Evolutionary conservation across 2,888 invertebrate species (phyloP).

Genomic region (Ichneumon xanthorius): DNA sequence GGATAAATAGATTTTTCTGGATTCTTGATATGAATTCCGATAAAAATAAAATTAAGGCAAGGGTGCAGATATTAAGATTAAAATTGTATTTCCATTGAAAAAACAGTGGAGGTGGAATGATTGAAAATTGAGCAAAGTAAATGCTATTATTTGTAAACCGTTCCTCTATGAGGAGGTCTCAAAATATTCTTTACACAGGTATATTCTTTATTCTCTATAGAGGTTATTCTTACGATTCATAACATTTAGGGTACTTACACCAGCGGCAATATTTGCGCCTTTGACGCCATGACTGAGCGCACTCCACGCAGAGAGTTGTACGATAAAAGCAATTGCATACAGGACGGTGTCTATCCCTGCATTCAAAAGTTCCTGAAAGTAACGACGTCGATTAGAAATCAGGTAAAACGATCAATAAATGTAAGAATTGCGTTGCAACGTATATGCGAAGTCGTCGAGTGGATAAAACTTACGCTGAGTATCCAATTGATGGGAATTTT

Average conservation of each 20-base stretch:
- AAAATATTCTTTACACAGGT: too few relatives aligned
- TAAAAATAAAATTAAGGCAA: too few relatives aligned
- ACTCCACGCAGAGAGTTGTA: conserved; percentile 89
- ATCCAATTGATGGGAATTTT: conserved; percentile 93
- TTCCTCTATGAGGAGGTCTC: too few relatives aligned
- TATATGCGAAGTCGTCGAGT: not conserved
- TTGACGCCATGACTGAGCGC: conserved; percentile 71
- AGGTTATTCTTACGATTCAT: not conserved
- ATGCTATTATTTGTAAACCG: too few relatives aligned
- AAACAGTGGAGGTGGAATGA: too few relatives aligned
- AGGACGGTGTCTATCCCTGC: conserved; percentile 89
- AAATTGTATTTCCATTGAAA: too few relatives aligned
- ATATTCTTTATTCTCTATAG: not conserved
- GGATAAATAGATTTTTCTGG: too few relatives aligned
- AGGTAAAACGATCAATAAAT: not conserved
- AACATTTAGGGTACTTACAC: conserved; percentile 87
- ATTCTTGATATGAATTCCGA: too few relatives aligned
- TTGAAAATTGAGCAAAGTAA: too few relatives aligned
- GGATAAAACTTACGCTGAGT: conserved; percentile 88
- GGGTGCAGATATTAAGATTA: too few relatives aligned
- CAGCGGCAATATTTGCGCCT: conserved; percentile 90
- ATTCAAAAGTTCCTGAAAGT: conserved; percentile 92
- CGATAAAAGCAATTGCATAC: conserved; percentile 93
- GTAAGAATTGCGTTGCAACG: not conserved
- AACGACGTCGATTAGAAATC: conserved; percentile 55